phyloP scores from a whole-genome alignment of 2,888 invertebrate genomes.

The Spisula subtruncata region DNA sequence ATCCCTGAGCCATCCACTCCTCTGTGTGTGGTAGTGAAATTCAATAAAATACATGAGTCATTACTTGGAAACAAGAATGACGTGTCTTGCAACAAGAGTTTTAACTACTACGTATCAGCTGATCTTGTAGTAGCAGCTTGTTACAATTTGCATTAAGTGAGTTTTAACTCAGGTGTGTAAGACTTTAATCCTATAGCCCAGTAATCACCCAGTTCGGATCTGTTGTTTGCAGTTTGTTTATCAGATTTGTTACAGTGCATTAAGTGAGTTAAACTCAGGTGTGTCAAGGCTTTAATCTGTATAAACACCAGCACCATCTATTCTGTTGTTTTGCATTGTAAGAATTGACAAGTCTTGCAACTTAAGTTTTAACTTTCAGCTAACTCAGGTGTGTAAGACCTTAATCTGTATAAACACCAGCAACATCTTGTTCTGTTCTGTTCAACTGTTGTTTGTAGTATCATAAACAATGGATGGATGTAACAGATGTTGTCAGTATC shows the following conservation, averaged over 20 bases:
- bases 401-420: background rate
- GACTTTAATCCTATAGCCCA: background rate
- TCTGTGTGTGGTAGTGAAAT: background rate
- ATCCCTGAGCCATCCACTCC: background rate
- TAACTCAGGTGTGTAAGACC: background rate
- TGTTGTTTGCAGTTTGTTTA: no score
- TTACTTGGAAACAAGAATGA: constrained; percentile 5
- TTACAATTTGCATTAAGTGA: background rate
- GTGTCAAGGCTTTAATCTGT: no score
- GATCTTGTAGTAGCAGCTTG: background rate
- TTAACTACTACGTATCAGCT: background rate
- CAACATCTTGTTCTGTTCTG: no score
- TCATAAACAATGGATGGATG: background rate
- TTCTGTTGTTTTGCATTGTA: no score
- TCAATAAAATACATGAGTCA: constrained; percentile 31
- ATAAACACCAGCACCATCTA: no score
- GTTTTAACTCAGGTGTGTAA: background rate
- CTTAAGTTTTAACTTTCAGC: no score
- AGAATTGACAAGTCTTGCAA: no score
- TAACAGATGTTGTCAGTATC: background rate
- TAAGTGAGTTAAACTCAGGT: no score
- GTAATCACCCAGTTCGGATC: no score
- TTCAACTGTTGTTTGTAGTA: background rate
- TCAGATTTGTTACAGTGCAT: no score
- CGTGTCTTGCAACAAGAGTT: constrained; percentile 12